Evolutionary conservation across 2,888 invertebrate species (phyloP), one percentile per base, ranked within the genome.

Genomic region (Pteria penguin): DNA sequence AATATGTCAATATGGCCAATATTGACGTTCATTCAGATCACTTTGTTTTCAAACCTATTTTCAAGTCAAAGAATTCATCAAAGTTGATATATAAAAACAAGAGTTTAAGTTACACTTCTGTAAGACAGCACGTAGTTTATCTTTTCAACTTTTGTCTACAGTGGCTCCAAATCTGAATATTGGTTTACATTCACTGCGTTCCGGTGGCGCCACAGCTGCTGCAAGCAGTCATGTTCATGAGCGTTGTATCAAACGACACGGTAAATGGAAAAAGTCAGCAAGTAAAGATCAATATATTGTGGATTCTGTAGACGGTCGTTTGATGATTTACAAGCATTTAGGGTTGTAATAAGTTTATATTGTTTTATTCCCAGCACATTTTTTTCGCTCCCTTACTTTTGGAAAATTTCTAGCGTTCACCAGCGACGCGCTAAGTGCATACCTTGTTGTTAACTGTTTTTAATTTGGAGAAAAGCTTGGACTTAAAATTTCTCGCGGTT

Each of bases 251-350:
- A 76, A 73, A 58, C 52, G 76, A 4, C 76, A 76, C 31, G 75
- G 76, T 29, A 55, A 76, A 22, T 79, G 79, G 73, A 75, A 61
- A 24, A 22, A 57, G 2, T 67, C 76, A 8, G 11, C 18, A n/a
- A 76, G 79, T 57, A 79, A 79, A 67, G 76, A 79, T 52, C n/a
- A 58, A n/a, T 72, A 72, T 60, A 69, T 79, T 31, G 58, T 54
- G n/a, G 75, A 72, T 57, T 68, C 75, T 24, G 31, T 78, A 26
- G 52, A 62, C 4, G 71, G 45, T 26, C 68, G 72, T 26, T 54
- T 72, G n/a, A 29, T 31, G 24, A 66, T 76, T 4, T 58, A 72
- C 8, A 65, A 71, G 52, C 31, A 45, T n/a, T 61, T 75, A 14
- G 57, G 27, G 36, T 45, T 75, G 55, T 75, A 31, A 58, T n/a